Evolutionary conservation across 2,888 invertebrate species (phyloP).

Genomic region (Palloptera scutellata): DNA sequence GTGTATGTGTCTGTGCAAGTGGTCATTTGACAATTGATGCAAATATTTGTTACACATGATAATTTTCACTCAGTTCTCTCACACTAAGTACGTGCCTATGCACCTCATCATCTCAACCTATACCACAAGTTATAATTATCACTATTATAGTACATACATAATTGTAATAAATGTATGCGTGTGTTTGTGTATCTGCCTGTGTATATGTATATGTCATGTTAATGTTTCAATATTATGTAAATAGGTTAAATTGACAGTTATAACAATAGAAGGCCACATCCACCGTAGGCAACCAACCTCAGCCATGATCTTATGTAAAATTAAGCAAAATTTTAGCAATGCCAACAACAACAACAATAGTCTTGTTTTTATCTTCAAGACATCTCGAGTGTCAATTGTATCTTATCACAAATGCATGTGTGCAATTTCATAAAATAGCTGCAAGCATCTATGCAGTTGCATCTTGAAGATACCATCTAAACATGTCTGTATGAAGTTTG

Average conservation of each 20-base stretch:
- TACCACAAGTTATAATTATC: constrained; percentile 34
- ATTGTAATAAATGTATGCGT: constrained; percentile 4
- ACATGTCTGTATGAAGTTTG: too few species aligned
- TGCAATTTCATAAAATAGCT: too few species aligned
- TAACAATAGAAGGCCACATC: not conserved
- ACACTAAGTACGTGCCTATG: too few species aligned
- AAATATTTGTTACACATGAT: constrained; percentile 37
- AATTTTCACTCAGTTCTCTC: constrained; percentile 20
- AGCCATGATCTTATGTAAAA: too few species aligned
- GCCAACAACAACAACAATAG: too few species aligned
- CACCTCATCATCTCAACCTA: too few species aligned
- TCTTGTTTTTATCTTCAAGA: too few species aligned
- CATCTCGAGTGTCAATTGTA: too few species aligned
- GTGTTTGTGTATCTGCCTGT: constrained; percentile 1
- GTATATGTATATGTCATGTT: constrained; percentile 11
- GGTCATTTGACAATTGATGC: constrained; percentile 23
- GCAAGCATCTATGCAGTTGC: too few species aligned
- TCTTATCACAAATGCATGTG: too few species aligned
- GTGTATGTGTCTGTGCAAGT: not conserved
- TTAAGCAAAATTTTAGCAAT: too few species aligned
- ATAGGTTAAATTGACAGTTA: constrained; percentile 43
- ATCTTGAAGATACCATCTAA: too few species aligned
- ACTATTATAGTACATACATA: constrained; percentile 29
- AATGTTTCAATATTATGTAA: constrained; percentile 37
- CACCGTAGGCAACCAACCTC: not conserved